Conservation (phyloP, 2,888 invertebrate species). For the Archips crataeganus region DNA sequence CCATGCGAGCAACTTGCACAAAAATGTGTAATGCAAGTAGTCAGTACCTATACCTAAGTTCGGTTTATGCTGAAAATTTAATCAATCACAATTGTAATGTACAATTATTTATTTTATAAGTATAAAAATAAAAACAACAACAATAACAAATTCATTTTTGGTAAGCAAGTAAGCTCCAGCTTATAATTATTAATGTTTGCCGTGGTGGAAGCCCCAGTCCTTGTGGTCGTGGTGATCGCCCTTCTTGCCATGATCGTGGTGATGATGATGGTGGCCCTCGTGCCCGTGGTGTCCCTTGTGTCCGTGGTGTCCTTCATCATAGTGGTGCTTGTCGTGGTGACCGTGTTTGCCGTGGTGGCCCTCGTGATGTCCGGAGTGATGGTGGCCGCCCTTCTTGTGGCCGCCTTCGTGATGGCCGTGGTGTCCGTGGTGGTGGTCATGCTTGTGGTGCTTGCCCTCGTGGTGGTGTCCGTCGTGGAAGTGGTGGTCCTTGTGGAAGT, state of each 20-base stretch:
- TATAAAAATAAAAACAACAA: conserved; percentile 69
- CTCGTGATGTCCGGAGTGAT: conserved; percentile 91
- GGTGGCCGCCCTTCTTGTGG: conserved; percentile 93
- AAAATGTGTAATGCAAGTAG: too few relatives aligned
- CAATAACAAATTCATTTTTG: conserved; percentile 74
- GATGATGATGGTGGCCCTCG: conserved; percentile 90
- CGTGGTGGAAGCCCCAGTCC: conserved; percentile 89
- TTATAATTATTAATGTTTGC: conserved; percentile 71
- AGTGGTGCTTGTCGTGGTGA: conserved; percentile 92
- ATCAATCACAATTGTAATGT: conserved; percentile 1
- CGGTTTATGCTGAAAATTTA: too few relatives aligned
- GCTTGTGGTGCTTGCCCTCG: conserved; percentile 93
- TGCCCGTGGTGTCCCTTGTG: conserved; percentile 93
- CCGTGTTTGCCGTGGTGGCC: conserved; percentile 92
- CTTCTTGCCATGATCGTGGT: conserved; percentile 92
- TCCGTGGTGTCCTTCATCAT: conserved; percentile 92
- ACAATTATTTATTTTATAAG: conserved; percentile 62
- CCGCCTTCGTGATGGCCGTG: conserved; percentile 90
- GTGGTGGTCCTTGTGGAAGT: conserved; percentile 94
- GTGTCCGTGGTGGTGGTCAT: conserved; percentile 91
- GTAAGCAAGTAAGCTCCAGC: conserved; percentile 51
- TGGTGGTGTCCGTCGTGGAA: conserved; percentile 95
- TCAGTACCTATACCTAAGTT: too few relatives aligned
- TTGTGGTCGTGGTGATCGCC: conserved; percentile 90
- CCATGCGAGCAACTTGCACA: too few relatives aligned